Evolutionary conservation across 1,140 invertebrate species (phyloP).

Genomic region (Nebria ingens): DNA sequence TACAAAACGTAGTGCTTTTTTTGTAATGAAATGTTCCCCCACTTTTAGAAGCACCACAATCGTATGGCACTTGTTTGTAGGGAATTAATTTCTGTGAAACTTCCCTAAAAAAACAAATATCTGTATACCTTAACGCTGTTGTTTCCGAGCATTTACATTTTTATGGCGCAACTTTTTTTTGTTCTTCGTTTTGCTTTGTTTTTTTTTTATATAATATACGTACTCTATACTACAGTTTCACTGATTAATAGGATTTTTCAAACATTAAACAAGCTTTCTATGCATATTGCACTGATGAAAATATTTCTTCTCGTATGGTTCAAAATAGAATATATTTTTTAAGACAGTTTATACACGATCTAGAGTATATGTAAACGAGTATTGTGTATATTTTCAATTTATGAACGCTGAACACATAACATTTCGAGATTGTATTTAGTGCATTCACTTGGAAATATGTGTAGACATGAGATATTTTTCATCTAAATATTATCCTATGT

Average conservation of each 20-base stretch:
- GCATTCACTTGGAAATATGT: neutral
- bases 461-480: neutral
- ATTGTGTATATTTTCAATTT: too few species aligned
- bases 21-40: neutral
- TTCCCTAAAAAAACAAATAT: neutral
- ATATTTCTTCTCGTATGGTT: too few species aligned
- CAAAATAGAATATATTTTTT: too few species aligned
- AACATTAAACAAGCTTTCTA: too few species aligned
- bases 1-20: neutral
- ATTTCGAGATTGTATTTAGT: neutral
- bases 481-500: neutral
- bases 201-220: too few species aligned
- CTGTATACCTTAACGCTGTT: neutral
- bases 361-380: too few species aligned
- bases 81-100: conserved; percentile 1
- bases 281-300: too few species aligned
- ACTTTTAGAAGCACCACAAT: neutral
- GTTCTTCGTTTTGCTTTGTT: neutral
- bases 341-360: too few species aligned
- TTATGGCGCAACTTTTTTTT: too few species aligned
- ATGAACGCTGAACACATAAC: neutral
- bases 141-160: conserved; percentile 1
- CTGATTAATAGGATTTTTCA: too few species aligned
- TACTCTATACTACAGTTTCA: too few species aligned
- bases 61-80: neutral